A percentile compares a stretch with the other conserved stretches of the same genome.
Evolutionary conservation across 2,797 vertebrate genomes (phyloP).

Genomic region (Pitangus sulphuratus): DNA sequence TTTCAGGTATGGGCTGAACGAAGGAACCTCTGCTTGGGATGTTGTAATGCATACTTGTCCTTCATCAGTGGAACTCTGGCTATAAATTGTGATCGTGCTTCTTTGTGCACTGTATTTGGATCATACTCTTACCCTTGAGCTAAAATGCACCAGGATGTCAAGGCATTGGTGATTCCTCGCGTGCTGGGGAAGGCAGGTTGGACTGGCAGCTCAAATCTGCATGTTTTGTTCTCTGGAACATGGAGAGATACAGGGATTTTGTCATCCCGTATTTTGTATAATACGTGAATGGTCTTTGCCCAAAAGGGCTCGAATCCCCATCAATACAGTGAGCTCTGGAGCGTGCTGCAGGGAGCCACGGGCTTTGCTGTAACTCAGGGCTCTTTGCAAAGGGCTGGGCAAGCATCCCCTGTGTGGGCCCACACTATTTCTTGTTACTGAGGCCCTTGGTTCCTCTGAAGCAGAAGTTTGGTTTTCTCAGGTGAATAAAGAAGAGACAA

Average conservation of each 20-base stretch:
- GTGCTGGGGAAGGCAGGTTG: fast-evolving
- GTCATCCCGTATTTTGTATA: background rate
- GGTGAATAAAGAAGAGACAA: background rate
- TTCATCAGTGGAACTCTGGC: background rate
- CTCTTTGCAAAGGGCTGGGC: background rate
- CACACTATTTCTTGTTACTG: background rate
- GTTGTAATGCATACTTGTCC: background rate
- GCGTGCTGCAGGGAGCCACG: background rate
- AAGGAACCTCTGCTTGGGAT: background rate
- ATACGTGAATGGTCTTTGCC: background rate
- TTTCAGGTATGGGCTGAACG: background rate
- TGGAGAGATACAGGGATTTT: background rate
- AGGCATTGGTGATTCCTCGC: fast-evolving
- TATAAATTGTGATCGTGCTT: background rate
- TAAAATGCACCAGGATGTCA: background rate
- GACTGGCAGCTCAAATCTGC: background rate
- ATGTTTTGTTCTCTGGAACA: background rate
- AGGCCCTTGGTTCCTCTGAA: background rate
- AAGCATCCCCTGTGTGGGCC: fast-evolving
- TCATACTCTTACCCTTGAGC: background rate
- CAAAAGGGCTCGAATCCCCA: background rate
- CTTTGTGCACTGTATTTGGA: background rate
- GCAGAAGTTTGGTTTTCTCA: background rate
- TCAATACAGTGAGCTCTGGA: fast-evolving
- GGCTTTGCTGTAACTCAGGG: background rate